A percentile compares a stretch with the other conserved stretches of the same genome.
Evolutionary conservation across 53 echinoderm and acorn worm species (phyloP).

Genomic region (Actinopyga echinites): DNA sequence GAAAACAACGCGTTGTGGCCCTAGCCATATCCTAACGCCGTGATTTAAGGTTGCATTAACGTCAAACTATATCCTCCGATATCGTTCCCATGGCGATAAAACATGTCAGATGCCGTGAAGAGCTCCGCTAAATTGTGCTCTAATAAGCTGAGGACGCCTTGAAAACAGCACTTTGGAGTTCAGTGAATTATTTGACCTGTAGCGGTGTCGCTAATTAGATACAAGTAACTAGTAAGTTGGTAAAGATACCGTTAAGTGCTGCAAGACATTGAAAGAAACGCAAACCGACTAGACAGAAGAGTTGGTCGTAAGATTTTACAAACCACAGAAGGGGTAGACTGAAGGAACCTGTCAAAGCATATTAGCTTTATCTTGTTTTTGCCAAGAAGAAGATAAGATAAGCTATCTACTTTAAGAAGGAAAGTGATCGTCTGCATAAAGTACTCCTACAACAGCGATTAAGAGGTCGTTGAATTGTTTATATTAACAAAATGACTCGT

Average conservation of each 20-base stretch:
- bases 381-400: no score
- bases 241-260: constrained; percentile 14
- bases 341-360: no score
- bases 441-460: no score
- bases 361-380: no score
- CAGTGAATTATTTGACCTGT: constrained; percentile 21
- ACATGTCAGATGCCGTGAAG: constrained; percentile 30
- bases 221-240: constrained; percentile 10
- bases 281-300: neutral
- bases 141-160: neutral
- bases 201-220: constrained; percentile 5
- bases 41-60: constrained; percentile 34
- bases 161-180: neutral
- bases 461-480: no score
- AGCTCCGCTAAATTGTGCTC: constrained; percentile 12
- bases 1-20: neutral
- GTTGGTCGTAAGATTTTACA: no score
- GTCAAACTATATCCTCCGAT: constrained; percentile 23
- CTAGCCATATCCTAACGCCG: neutral
- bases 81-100: constrained; percentile 33
- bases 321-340: no score
- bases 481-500: no score
- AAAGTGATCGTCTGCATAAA: no score
- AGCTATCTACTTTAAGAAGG: no score
- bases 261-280: neutral